phyloP scores from a whole-genome alignment of 35 echinoderm and acorn worm species.

The Apostichopus japonicus region DNA sequence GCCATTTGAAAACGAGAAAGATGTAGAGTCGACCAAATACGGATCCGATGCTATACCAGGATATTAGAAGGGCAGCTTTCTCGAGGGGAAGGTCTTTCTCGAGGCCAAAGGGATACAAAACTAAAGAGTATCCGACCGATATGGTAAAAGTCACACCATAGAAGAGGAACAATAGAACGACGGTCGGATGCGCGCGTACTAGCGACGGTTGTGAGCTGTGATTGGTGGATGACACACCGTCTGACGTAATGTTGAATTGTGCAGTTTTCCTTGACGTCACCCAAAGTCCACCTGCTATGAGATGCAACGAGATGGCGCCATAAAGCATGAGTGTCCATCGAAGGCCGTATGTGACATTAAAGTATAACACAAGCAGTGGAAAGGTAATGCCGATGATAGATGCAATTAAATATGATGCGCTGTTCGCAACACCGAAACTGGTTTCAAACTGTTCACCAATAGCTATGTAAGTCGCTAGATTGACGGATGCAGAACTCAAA shows the following conservation, averaged over 20 bases:
- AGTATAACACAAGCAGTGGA: background rate
- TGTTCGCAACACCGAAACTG: conserved; percentile 12
- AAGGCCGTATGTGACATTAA: background rate
- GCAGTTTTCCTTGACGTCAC: background rate
- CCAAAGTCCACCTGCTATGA: background rate
- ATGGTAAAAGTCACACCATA: background rate
- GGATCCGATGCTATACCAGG: background rate
- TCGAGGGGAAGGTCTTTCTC: background rate
- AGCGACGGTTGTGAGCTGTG: background rate
- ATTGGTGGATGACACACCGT: background rate
- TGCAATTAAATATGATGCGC: conserved; percentile 4
- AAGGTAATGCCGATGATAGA: background rate
- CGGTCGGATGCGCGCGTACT: background rate
- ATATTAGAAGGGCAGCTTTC: background rate
- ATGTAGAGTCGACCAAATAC: background rate
- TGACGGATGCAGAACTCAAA: background rate
- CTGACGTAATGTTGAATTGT: background rate
- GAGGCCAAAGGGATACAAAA: background rate
- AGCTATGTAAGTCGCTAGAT: background rate
- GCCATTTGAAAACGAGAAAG: background rate
- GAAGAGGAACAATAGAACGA: background rate
- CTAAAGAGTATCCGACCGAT: background rate
- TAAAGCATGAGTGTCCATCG: background rate
- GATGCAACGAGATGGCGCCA: conserved; percentile 1
- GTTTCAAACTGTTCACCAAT: conserved; percentile 15